Evolutionary conservation across 2,113 vertebrate species (phyloP).

Genomic region (Etheostoma spectabile): DNA sequence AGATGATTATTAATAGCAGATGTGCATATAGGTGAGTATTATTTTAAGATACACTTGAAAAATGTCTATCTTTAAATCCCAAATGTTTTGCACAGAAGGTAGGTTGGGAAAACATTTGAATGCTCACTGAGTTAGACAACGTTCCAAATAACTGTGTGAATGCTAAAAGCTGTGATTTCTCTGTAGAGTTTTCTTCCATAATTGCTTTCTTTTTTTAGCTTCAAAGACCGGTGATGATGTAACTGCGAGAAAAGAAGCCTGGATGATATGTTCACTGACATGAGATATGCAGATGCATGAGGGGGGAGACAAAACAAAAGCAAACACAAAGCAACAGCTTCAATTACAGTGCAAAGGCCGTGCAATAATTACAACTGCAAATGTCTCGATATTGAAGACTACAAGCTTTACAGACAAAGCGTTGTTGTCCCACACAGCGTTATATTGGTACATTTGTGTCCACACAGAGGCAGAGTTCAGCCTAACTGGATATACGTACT

Average conservation of each 20-base stretch:
- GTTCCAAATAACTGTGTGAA: not conserved
- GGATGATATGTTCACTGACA: not conserved
- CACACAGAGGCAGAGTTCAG: not conserved
- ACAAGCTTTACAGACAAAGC: not conserved
- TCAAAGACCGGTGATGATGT: slow-evolving; percentile 2
- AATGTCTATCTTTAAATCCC: not conserved
- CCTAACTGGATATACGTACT: too few relatives aligned
- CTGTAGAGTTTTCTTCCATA: not conserved
- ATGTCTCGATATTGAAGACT: not conserved
- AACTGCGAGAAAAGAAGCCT: not conserved
- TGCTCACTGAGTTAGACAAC: not conserved
- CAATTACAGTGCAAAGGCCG: not conserved
- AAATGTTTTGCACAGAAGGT: not conserved
- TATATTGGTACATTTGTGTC: not conserved
- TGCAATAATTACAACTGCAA: not conserved
- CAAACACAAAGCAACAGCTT: not conserved
- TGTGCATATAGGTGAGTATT: not conserved
- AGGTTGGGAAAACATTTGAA: not conserved
- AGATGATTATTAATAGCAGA: not conserved
- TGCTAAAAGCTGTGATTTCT: not conserved
- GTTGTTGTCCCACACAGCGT: not conserved
- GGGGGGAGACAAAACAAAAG: not conserved
- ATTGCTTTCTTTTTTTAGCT: not conserved
- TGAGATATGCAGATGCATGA: not conserved
- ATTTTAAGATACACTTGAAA: not conserved